Evolutionary conservation across 2,888 invertebrate species (phyloP).

Genomic region (Lithophane semibrunnea): DNA sequence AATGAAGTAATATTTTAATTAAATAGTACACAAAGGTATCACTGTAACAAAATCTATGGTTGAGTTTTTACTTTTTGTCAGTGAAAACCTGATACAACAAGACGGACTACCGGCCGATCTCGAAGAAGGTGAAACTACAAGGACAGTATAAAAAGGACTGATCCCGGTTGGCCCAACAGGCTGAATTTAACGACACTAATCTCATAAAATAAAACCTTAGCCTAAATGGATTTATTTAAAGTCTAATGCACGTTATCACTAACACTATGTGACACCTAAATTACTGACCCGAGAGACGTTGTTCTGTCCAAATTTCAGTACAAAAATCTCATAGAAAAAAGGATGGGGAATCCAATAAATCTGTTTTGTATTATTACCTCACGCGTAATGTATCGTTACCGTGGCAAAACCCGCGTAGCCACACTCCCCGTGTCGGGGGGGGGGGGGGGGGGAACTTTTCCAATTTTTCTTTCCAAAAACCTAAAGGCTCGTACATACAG

Average conservation of each 20-base stretch:
- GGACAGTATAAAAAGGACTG: constrained; percentile 38
- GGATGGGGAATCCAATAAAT: too few relatives aligned
- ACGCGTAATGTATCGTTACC: too few relatives aligned
- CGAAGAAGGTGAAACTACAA: constrained; percentile 39
- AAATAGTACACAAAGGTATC: not conserved
- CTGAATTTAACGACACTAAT: not conserved
- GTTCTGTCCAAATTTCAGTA: not conserved
- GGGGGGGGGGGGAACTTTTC: too few relatives aligned
- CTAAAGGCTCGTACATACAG: too few relatives aligned
- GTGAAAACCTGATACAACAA: constrained; percentile 64
- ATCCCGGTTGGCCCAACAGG: not conserved
- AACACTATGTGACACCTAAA: not conserved
- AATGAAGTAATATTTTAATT: constrained; percentile 11
- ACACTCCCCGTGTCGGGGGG: too few relatives aligned
- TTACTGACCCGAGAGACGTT: not conserved
- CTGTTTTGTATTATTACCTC: too few relatives aligned
- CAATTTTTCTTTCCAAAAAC: too few relatives aligned
- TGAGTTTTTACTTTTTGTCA: constrained; percentile 61
- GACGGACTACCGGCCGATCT: constrained; percentile 42
- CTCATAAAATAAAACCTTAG: not conserved
- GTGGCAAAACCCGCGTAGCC: too few relatives aligned
- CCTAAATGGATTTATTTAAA: not conserved
- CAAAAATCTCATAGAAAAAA: too few relatives aligned
- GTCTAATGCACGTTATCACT: not conserved
- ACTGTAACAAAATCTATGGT: constrained; percentile 32